Evolutionary conservation across 2,888 invertebrate species (phyloP).

Genomic region (Drosophila fungiperda): DNA sequence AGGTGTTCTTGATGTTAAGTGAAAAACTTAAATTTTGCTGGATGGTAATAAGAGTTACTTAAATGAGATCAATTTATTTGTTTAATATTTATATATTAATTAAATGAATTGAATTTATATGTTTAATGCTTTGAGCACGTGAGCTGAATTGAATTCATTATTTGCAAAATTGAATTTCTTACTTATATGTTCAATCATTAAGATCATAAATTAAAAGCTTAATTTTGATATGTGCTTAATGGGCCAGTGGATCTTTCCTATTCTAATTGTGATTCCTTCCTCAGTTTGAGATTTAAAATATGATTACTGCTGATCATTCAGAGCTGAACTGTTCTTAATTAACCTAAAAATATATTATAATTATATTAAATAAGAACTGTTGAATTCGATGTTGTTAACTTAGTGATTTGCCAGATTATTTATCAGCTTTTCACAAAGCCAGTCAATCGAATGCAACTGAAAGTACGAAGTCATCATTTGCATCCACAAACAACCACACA

Average conservation of each 20-base stretch:
- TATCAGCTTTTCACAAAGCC: background rate
- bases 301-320: background rate
- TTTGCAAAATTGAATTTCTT: background rate
- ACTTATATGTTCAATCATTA: background rate
- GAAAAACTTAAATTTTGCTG: background rate
- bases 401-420: background rate
- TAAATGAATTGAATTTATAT: background rate
- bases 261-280: background rate
- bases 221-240: too few species aligned
- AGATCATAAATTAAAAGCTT: background rate
- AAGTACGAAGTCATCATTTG: slow-evolving; percentile 22
- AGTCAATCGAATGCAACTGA: background rate
- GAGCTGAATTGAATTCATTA: background rate
- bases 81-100: background rate
- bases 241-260: background rate
- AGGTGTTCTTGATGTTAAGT: background rate
- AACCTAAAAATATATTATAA: background rate
- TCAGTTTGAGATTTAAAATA: background rate
- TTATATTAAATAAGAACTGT: background rate
- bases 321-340: background rate
- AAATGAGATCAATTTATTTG: background rate
- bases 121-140: background rate
- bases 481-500: slow-evolving; percentile 32
- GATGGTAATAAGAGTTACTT: background rate
- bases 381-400: background rate